Percentiles rank a stretch among this genome's conserved stretches.
These are phyloP conservation scores for Muricea muricata DNA, from an alignment of 92 coral and sea anemone species.

Conservation along the genomic window DNA sequence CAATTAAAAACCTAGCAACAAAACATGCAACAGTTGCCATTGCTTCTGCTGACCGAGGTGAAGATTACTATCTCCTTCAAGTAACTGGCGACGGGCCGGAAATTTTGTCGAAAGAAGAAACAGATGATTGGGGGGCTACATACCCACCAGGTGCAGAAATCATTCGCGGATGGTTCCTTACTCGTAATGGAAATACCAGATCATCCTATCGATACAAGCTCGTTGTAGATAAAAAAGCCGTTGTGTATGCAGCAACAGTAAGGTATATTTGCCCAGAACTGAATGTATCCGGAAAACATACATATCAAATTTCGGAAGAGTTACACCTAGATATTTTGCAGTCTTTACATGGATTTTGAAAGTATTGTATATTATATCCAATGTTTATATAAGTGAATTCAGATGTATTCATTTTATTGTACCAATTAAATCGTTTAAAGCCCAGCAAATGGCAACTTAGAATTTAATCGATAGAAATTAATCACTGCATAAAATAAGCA, in stretches of 20 bases:
- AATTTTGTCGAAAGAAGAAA: neutral
- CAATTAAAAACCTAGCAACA: neutral
- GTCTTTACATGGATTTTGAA: constrained; percentile 29
- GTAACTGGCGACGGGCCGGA: constrained; percentile 33
- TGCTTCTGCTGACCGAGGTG: neutral
- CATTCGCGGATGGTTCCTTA: constrained; percentile 10
- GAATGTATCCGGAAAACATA: no score
- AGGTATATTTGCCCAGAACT: no score
- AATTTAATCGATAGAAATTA: no score
- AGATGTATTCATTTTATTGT: no score
- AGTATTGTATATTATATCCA: neutral
- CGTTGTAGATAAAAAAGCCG: neutral
- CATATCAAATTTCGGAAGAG: no score
- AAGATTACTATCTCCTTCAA: constrained; percentile 33
- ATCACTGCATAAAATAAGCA: no score
- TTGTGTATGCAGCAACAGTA: no score
- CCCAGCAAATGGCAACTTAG: no score
- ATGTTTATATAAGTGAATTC: neutral
- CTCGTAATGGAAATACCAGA: neutral
- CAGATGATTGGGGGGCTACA: constrained; percentile 17
- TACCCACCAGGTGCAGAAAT: constrained; percentile 28
- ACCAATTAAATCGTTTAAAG: no score
- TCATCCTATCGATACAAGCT: neutral
- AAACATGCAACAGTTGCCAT: neutral
- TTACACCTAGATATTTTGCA: neutral